Conservation (phyloP, 2,888 invertebrate species). For the Acrobasis suavella region DNA sequence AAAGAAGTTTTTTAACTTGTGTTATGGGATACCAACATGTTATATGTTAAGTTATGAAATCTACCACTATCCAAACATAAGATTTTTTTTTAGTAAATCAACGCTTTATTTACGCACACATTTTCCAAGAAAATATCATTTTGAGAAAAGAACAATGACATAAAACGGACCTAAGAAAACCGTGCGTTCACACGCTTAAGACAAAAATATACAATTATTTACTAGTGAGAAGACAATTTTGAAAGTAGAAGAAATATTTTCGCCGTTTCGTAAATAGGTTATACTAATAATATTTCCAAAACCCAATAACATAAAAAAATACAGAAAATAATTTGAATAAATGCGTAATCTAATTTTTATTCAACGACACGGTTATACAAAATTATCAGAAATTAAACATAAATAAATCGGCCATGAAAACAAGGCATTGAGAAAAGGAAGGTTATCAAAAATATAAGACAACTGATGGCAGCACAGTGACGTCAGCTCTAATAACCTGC, state of each 20-base stretch:
- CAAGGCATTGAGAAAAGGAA: too few species aligned
- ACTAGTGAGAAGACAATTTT: conserved; percentile 28
- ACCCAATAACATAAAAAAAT: neutral
- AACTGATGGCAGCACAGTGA: too few species aligned
- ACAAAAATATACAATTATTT: conserved; percentile 22
- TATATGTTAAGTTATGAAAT: too few species aligned
- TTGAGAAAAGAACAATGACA: too few species aligned
- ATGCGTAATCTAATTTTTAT: neutral
- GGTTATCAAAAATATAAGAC: too few species aligned
- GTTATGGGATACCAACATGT: too few species aligned
- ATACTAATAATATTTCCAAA: neutral
- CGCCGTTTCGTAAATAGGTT: neutral
- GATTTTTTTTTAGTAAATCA: too few species aligned
- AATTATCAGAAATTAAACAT: neutral
- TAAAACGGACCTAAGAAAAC: conserved; percentile 37
- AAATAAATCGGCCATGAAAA: neutral
- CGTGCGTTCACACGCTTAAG: conserved; percentile 36
- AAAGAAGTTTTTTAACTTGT: too few species aligned
- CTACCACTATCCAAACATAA: too few species aligned
- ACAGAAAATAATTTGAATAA: conserved; percentile 1
- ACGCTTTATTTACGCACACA: too few species aligned
- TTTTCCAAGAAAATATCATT: too few species aligned
- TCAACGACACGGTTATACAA: neutral
- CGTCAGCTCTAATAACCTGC: too few species aligned
- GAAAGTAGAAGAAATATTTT: conserved; percentile 33